A percentile compares a stretch with the other conserved stretches of the same genome.
Evolutionary conservation across 2,888 invertebrate genomes (phyloP).

Genomic region (Drosophila quinaria): DNA sequence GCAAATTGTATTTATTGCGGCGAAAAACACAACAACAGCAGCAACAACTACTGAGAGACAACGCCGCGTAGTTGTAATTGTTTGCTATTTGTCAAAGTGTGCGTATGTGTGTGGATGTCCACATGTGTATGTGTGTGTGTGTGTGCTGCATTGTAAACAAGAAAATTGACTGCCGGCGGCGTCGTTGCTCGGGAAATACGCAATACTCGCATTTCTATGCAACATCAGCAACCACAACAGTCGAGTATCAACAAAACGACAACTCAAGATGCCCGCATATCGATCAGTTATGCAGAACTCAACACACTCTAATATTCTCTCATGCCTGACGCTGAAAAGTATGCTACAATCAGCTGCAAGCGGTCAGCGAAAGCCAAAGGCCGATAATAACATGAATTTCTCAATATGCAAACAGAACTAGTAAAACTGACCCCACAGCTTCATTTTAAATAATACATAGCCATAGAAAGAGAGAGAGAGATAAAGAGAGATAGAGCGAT

Average conservation of each 20-base stretch:
- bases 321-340: constrained; percentile 27
- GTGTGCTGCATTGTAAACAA: constrained; percentile 64
- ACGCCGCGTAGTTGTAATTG: constrained; percentile 68
- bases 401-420: constrained; percentile 20
- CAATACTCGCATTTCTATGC: constrained; percentile 49
- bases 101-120: constrained; percentile 18
- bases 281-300: constrained; percentile 40
- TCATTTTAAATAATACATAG: neutral
- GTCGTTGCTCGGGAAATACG: constrained; percentile 37
- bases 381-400: constrained; percentile 36
- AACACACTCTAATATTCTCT: neutral
- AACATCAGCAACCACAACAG: constrained; percentile 21
- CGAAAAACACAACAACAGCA: constrained; percentile 67
- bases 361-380: constrained; percentile 10
- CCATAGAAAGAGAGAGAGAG: neutral
- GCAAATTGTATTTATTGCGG: constrained; percentile 81
- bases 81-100: constrained; percentile 72
- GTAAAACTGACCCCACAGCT: neutral
- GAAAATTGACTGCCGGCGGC: constrained; percentile 76
- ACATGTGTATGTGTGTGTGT: constrained; percentile 15
- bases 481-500: neutral
- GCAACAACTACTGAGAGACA: constrained; percentile 61
- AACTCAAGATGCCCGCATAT: constrained; percentile 41
- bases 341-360: constrained; percentile 45
- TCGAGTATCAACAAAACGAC: constrained; percentile 17